These are phyloP conservation scores for Ceratoteleas bidentatus DNA, from an alignment of 1,140 invertebrate species.

Conservation along the genomic window DNA sequence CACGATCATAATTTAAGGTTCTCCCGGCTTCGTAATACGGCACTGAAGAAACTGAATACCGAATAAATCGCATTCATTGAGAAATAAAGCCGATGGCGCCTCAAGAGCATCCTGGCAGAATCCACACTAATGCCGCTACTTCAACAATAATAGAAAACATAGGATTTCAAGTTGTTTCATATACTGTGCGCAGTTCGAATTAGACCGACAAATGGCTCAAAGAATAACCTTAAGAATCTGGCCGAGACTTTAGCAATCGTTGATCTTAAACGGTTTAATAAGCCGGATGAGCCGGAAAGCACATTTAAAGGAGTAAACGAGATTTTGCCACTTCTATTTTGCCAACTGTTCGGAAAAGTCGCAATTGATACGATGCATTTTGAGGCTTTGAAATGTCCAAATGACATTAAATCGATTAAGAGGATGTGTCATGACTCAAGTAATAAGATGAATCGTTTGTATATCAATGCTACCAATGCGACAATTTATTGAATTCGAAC, in stretches of 20 bases:
- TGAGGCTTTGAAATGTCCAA: too few relatives aligned
- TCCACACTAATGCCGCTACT: slow-evolving; percentile 43
- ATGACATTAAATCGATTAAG: too few relatives aligned
- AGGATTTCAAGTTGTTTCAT: slow-evolving; percentile 51
- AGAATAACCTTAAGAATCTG: slow-evolving; percentile 28
- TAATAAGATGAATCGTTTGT: too few relatives aligned
- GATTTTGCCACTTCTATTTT: too few relatives aligned
- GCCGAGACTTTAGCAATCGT: neutral
- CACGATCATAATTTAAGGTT: slow-evolving; percentile 37
- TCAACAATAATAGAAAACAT: slow-evolving; percentile 56
- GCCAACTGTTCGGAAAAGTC: too few relatives aligned
- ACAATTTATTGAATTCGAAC: too few relatives aligned
- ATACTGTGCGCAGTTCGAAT: slow-evolving; percentile 35
- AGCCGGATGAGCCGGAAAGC: slow-evolving; percentile 2
- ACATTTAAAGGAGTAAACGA: neutral
- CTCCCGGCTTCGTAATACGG: slow-evolving; percentile 17
- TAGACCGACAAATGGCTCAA: slow-evolving; percentile 37
- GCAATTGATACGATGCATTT: too few relatives aligned
- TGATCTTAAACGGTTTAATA: slow-evolving; percentile 16
- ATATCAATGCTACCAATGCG: too few relatives aligned
- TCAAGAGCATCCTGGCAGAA: slow-evolving; percentile 31
- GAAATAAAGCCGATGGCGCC: slow-evolving; percentile 37
- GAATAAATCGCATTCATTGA: slow-evolving; percentile 53
- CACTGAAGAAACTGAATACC: slow-evolving; percentile 35
- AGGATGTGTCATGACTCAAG: too few relatives aligned